A percentile compares a stretch with the other conserved stretches of the same genome.
phyloP scores from a whole-genome alignment of 2,888 invertebrate genomes.

The Norana najaformis region DNA sequence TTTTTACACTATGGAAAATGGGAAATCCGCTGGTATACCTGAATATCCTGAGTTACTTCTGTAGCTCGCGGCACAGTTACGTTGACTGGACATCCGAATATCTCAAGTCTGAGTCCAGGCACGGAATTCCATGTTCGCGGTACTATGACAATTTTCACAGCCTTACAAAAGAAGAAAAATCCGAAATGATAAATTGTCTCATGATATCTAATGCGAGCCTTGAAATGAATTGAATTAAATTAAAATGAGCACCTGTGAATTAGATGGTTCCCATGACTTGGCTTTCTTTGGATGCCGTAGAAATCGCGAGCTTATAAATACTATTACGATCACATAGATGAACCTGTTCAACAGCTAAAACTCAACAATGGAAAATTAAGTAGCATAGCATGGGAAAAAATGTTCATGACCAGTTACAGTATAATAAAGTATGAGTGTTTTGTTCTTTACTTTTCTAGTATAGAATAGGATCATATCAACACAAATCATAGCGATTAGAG shows the following conservation, averaged over 20 bases:
- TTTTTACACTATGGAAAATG: background rate
- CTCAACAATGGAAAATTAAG: background rate
- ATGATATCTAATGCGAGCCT: too few relatives aligned
- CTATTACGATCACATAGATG: too few relatives aligned
- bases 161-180: background rate
- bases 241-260: too few relatives aligned
- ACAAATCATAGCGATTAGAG: too few relatives aligned
- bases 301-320: too few relatives aligned
- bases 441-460: too few relatives aligned
- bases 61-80: background rate
- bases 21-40: background rate
- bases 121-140: background rate
- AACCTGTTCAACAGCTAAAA: background rate
- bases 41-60: constrained; percentile 26
- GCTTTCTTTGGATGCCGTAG: too few relatives aligned
- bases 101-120: constrained; percentile 25
- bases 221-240: too few relatives aligned
- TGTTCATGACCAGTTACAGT: background rate
- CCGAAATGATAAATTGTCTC: background rate
- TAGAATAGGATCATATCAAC: too few relatives aligned
- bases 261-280: too few relatives aligned
- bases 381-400: background rate
- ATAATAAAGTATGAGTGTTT: too few relatives aligned
- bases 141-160: constrained; percentile 24
- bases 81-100: constrained; percentile 21